Conservation (phyloP, 2,113 vertebrate genomes). For the Tringa solitaria region DNA sequence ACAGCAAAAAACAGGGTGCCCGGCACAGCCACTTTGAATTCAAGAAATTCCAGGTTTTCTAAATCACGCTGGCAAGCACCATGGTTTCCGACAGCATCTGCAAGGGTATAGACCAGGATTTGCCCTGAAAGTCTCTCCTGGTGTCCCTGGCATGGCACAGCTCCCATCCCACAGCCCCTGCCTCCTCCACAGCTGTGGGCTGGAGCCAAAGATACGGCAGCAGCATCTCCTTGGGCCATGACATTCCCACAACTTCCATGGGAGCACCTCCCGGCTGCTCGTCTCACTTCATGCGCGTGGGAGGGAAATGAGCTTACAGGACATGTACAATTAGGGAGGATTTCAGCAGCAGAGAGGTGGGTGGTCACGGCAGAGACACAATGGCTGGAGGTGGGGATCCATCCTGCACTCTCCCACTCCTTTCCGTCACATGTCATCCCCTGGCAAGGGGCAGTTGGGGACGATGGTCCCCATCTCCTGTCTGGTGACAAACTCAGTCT, state of each 20-base stretch:
- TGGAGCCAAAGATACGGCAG: not conserved
- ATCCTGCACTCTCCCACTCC: not conserved
- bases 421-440: not conserved
- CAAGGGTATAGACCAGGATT: not conserved
- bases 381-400: not conserved
- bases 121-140: not conserved
- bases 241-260: not conserved
- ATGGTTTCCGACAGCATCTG: rapidly evolving
- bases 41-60: not conserved
- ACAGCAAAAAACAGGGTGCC: rapidly evolving
- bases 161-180: not conserved
- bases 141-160: not conserved
- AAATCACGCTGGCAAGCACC: not conserved
- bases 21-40: not conserved
- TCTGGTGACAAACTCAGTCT: not conserved
- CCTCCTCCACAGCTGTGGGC: not conserved
- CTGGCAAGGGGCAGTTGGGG: rapidly evolving
- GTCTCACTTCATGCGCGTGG: rapidly evolving
- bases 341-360: not conserved
- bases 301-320: not conserved
- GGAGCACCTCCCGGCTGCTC: not conserved
- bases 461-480: not conserved
- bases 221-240: not conserved
- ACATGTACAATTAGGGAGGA: rapidly evolving
- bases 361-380: not conserved